phyloP scores from a whole-genome alignment of 2,797 vertebrate genomes.

The Catostomus latipinnis region DNA sequence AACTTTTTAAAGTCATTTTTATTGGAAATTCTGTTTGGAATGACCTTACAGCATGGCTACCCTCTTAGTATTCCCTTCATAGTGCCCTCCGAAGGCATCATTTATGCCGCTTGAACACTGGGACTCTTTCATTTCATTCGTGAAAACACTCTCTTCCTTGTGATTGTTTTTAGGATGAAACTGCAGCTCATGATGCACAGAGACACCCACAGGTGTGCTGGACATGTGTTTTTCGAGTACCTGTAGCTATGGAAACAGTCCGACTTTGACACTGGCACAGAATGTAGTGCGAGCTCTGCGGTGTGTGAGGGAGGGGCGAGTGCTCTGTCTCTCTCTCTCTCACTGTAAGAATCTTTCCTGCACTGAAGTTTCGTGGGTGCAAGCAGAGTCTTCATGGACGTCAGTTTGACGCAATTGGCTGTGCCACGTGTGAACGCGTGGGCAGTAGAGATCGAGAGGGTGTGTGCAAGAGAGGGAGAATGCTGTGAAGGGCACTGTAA shows the following conservation, averaged over 20 bases:
- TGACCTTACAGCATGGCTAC: too few relatives aligned
- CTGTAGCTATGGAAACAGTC: conserved; percentile 41
- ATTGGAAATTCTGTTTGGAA: too few relatives aligned
- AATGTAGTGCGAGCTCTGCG: background rate
- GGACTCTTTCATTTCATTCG: background rate
- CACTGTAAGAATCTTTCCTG: conserved; percentile 8
- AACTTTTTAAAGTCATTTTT: too few relatives aligned
- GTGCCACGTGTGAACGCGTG: conserved; percentile 71
- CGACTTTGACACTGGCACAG: background rate
- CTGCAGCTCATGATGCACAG: conserved; percentile 3
- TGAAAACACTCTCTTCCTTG: background rate
- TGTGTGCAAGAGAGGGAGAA: conserved; percentile 67
- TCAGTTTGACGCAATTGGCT: conserved; percentile 80
- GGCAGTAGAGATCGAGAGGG: conserved; percentile 72
- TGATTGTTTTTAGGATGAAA: background rate
- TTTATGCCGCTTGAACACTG: too few relatives aligned
- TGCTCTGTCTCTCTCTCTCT: background rate
- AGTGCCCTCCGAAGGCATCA: too few relatives aligned
- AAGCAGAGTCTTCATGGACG: conserved; percentile 67
- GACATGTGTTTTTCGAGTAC: background rate
- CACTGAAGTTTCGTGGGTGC: conserved; percentile 46
- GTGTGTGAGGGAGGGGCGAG: background rate
- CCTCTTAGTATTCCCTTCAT: too few relatives aligned
- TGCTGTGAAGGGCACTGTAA: conserved; percentile 78
- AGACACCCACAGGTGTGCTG: background rate